These are phyloP conservation scores for Penelope pileata DNA, from an alignment of 2,113 vertebrate genomes.

Conservation along the genomic window DNA sequence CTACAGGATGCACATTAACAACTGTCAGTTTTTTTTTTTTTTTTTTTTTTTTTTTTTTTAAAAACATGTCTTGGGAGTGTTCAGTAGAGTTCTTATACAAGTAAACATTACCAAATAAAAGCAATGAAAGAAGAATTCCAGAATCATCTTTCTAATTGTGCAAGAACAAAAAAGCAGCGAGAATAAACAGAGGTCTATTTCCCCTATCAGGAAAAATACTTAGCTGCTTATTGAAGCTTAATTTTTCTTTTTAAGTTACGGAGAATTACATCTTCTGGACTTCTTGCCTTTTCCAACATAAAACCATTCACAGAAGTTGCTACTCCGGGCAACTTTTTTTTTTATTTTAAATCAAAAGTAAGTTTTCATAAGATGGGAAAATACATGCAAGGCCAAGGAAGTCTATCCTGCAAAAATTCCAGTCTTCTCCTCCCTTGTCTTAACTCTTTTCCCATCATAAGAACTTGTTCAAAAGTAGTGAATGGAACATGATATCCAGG, in stretches of 20 bases:
- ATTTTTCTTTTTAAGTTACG: neutral
- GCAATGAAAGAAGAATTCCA: neutral
- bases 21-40: neutral
- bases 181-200: neutral
- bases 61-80: neutral
- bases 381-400: neutral
- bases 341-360: neutral
- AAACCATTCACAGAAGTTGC: neutral
- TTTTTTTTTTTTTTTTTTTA: neutral
- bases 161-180: neutral
- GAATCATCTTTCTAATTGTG: neutral
- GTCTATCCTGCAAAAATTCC: neutral
- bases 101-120: neutral
- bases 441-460: neutral
- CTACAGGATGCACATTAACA: neutral
- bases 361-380: neutral
- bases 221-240: neutral
- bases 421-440: neutral
- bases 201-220: neutral
- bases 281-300: neutral
- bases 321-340: neutral
- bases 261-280: neutral
- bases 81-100: neutral
- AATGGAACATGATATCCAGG: neutral
- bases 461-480: neutral